These are phyloP conservation scores for Aphaenogaster ashmeadi DNA, from an alignment of 1,140 invertebrate species.

Conservation along the genomic window DNA sequence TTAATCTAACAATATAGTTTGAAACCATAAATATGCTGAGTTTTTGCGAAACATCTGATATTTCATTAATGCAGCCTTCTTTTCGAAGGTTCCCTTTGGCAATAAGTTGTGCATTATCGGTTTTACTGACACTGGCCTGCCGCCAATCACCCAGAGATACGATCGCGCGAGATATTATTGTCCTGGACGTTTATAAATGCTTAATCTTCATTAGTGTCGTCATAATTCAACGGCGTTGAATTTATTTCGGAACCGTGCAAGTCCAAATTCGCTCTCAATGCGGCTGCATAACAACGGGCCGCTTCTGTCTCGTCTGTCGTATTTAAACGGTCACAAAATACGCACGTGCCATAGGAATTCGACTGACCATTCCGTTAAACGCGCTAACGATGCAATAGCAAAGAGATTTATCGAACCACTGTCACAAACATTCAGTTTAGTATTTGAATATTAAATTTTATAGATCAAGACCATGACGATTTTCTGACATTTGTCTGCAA, in stretches of 20 bases:
- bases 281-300: background rate
- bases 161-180: slow-evolving; percentile 60
- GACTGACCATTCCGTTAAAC: slow-evolving; percentile 24
- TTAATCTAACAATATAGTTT: background rate
- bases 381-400: background rate
- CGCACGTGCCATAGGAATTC: background rate
- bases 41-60: background rate
- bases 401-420: slow-evolving; percentile 7
- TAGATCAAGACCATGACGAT: too few species aligned
- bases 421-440: background rate
- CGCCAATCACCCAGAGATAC: slow-evolving; percentile 61
- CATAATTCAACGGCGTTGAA: slow-evolving; percentile 68
- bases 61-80: background rate
- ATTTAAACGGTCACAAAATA: slow-evolving; percentile 14
- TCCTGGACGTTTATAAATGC: slow-evolving; percentile 70
- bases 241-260: slow-evolving; percentile 24
- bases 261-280: slow-evolving; percentile 28
- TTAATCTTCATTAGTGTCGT: slow-evolving; percentile 77
- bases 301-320: background rate
- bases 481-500: background rate
- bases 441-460: background rate
- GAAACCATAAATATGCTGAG: background rate
- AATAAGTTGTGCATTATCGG: slow-evolving; percentile 55
- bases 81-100: background rate
- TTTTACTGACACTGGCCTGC: slow-evolving; percentile 56